Percentiles rank a stretch among this genome's conserved stretches.
Conservation (phyloP, 2,888 invertebrate species). For the Autographa gamma region DNA sequence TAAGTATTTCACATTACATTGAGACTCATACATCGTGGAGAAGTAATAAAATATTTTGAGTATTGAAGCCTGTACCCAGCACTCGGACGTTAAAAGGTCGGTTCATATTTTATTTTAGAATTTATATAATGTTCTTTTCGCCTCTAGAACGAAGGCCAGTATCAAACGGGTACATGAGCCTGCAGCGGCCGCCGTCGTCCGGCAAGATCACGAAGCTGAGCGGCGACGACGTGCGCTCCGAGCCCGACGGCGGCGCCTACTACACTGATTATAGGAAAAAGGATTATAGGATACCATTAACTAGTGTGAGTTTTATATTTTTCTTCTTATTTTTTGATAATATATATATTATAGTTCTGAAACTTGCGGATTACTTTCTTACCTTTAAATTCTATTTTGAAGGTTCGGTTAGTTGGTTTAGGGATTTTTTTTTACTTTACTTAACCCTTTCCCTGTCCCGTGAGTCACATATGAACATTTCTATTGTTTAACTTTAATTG, state of each 20-base stretch:
- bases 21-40: too few relatives aligned
- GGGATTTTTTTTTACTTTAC: too few relatives aligned
- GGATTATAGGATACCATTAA: slow-evolving; percentile 86
- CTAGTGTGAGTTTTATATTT: slow-evolving; percentile 82
- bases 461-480: too few relatives aligned
- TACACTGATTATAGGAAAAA: slow-evolving; percentile 85
- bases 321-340: background rate
- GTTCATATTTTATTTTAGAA: too few relatives aligned
- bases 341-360: too few relatives aligned
- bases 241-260: slow-evolving; percentile 84
- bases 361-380: background rate
- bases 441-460: too few relatives aligned
- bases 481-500: too few relatives aligned
- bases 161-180: slow-evolving; percentile 87
- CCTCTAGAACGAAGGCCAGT: slow-evolving; percentile 82
- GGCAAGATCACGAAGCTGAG: slow-evolving; percentile 72
- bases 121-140: background rate
- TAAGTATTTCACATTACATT: too few relatives aligned
- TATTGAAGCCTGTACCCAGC: too few relatives aligned
- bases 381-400: background rate
- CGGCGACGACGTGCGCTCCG: slow-evolving; percentile 81
- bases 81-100: too few relatives aligned
- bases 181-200: slow-evolving; percentile 81
- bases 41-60: too few relatives aligned
- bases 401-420: too few relatives aligned